These are phyloP conservation scores for Cetoscarus ocellatus DNA, from an alignment of 2,797 vertebrate species.

Conservation along the genomic window DNA sequence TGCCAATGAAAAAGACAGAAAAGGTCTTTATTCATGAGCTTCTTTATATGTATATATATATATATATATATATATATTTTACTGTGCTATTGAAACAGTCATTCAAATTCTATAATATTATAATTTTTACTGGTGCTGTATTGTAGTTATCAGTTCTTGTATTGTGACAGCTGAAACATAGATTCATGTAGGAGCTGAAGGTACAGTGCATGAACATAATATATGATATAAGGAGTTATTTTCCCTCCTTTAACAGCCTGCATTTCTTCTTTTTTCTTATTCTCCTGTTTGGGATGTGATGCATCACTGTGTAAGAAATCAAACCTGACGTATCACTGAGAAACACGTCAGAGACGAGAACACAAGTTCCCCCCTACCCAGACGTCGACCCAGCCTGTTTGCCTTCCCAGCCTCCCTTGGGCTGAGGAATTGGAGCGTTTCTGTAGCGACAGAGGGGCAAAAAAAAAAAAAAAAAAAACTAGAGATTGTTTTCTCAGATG, in stretches of 20 bases:
- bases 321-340: slow-evolving; percentile 41
- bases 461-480: slow-evolving; percentile 30
- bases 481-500: slow-evolving; percentile 88
- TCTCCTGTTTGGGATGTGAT: slow-evolving; percentile 5
- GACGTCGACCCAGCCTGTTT: slow-evolving; percentile 20
- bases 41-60: no score
- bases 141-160: no score
- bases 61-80: no score
- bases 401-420: slow-evolving; percentile 30
- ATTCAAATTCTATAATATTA: no score
- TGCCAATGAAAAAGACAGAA: no score
- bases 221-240: neutral
- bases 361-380: slow-evolving; percentile 17
- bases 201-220: no score
- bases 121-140: no score
- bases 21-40: no score
- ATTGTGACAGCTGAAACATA: no score
- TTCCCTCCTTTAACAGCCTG: neutral
- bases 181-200: no score
- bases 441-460: slow-evolving; percentile 43
- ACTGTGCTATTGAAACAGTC: no score
- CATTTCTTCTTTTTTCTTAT: neutral
- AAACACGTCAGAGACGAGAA: slow-evolving; percentile 30
- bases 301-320: slow-evolving; percentile 3
- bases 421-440: slow-evolving; percentile 47